Evolutionary conservation across 2,888 invertebrate species (phyloP), one percentile per base, ranked within the genome.

Genomic region (Cheilosia impressa): DNA sequence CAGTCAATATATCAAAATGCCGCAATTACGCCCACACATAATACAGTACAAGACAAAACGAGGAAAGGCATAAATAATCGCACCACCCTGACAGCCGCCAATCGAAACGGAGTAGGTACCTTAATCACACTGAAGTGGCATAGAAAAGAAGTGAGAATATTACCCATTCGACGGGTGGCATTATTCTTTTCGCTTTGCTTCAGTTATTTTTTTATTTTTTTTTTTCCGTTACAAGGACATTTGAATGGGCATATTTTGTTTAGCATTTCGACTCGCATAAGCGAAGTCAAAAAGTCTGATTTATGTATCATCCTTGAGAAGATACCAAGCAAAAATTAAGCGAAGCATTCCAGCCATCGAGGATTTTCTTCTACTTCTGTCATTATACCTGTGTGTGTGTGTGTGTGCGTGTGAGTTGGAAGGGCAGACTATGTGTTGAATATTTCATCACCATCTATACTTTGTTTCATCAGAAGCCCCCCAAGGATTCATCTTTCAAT

Each of bases 1-100:
- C 34, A 9, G 31, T 50, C 58, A 63, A 76, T 81, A 81, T 65
- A 81, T 81, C 81, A 81, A 81, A 81, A 76, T 69, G 50, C 57
- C 43, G 69, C 58, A 71, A 69, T 75, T 71, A 81, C 52, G 43
- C 34, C 68, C 17, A n/a, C 38, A 13, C 50, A 13, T 41, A 13
- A 5, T 34, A 34, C 7, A 9, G 34, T 34, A 34, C 9, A 34
- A 34, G 71, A 45, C 62, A 27, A 17, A 27, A 52, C 52, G 43
- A 19, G 17, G 6, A 69, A 22, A 45, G 19, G 17, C 31, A 50
- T 53, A 68, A 43, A 52, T 50, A 52, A 52, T 34, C 22, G 31
- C 41, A 19, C 22, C 22, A 22, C 60, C 3, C 38, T 4, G 31
- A n/a, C 6, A 45, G 38, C 38, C 13, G 10, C 27, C 43, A 65